phyloP scores from a whole-genome alignment of 2,797 vertebrate genomes.

The Hemitrygon akajei region DNA sequence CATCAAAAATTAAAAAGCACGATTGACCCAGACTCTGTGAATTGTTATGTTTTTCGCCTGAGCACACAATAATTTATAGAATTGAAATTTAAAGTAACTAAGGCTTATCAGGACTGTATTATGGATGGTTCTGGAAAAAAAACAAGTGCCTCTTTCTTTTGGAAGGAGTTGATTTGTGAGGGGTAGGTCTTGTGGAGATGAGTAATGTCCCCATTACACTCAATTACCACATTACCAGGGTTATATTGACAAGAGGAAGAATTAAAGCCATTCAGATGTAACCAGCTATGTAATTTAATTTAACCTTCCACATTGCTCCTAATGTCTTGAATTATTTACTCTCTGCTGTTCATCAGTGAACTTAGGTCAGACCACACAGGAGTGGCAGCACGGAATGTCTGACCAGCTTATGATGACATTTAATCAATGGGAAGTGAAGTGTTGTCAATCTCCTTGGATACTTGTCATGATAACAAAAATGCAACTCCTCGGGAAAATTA shows the following conservation, averaged over 20 bases:
- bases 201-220: slow-evolving; percentile 35
- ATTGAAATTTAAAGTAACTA: slow-evolving; percentile 23
- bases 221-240: slow-evolving; percentile 38
- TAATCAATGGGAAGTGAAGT: slow-evolving; percentile 54
- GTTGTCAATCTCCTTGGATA: background rate
- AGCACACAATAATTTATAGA: slow-evolving; percentile 28
- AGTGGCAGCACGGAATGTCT: slow-evolving; percentile 52
- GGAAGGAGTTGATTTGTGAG: slow-evolving; percentile 18
- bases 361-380: slow-evolving; percentile 40
- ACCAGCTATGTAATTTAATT: slow-evolving; percentile 40
- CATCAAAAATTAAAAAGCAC: background rate
- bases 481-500: background rate
- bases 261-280: slow-evolving; percentile 40
- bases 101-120: background rate
- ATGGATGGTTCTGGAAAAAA: slow-evolving; percentile 3
- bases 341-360: slow-evolving; percentile 37
- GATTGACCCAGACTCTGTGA: too few species aligned
- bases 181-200: background rate
- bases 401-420: slow-evolving; percentile 45
- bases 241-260: slow-evolving; percentile 31
- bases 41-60: background rate
- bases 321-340: slow-evolving; percentile 40
- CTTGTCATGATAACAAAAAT: background rate
- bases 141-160: slow-evolving; percentile 17
- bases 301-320: slow-evolving; percentile 35